Percentiles rank a stretch among this genome's conserved stretches.
These are phyloP conservation scores for Eupsilia transversa DNA, from an alignment of 2,888 invertebrate genomes.

Conservation along the genomic window DNA sequence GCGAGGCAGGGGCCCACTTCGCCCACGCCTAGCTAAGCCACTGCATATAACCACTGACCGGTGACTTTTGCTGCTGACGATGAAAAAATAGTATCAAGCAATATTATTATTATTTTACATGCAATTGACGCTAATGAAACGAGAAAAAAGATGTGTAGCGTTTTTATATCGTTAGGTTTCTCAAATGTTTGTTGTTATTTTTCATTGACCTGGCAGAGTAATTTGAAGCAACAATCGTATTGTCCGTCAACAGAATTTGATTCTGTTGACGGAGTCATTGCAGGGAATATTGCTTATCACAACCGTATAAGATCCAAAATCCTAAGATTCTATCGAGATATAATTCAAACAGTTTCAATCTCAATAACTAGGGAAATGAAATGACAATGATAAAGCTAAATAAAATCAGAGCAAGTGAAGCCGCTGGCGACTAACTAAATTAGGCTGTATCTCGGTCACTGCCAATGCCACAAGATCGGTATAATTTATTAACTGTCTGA, in stretches of 20 bases:
- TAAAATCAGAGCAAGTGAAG: neutral
- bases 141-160: neutral
- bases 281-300: neutral
- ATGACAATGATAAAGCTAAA: neutral
- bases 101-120: neutral
- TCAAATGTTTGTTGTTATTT: neutral
- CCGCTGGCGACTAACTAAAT: neutral
- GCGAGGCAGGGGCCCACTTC: no score
- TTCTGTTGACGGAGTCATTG: neutral
- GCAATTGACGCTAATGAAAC: neutral
- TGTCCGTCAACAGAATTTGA: no score
- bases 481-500: slow-evolving; percentile 6
- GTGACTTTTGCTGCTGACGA: neutral
- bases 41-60: no score
- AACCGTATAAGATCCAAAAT: neutral
- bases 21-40: no score
- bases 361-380: neutral
- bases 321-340: neutral
- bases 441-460: slow-evolving; percentile 23
- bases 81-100: neutral
- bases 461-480: slow-evolving; percentile 3
- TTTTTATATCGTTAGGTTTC: neutral
- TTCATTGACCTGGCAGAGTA: neutral
- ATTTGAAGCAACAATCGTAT: no score
- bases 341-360: neutral